Evolutionary conservation across 2,888 invertebrate species (phyloP), one percentile per base, ranked within the genome.

Genomic region (Parnassius orleans): DNA sequence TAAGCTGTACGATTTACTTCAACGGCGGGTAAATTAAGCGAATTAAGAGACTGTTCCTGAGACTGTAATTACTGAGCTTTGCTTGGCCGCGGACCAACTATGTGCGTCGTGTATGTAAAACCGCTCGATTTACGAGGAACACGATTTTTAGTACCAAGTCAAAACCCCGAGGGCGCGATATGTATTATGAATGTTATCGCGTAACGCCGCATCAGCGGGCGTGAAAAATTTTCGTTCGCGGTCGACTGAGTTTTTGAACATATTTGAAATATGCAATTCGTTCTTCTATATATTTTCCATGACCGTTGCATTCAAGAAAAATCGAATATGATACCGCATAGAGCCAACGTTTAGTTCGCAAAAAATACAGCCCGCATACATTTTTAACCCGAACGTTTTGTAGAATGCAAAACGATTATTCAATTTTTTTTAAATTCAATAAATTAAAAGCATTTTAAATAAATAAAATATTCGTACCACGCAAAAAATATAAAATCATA

Each of bases 1-100:
- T 90, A 87, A 87, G 86, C 80, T 79, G 81, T 74, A 76, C 83
- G 86, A 87, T 87, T 87, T 86, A 86, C 83, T 83, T 79, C 77
- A 79, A 80, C 80, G 77, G 81, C 74, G 82, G 82, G 84, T 82
- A 86, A 88, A 90, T 91, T 90, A 89, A 86, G 87, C 87, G 88
- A 90, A 90, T 91, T 88, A 89, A 88, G 89, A 88, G 80, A 76
- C 76, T 74, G 80, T 80, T 84, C 83, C 83, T 86, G 87, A 83
- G 86, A 83, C 82, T 82, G 88, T 87, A 88, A 90, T 90, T 89
- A 88, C 82, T 77, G 81, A 77, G 79, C 79, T 81, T 81, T 83
- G 84, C 79, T 89, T 90, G 90, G 90, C 86, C 80, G 74, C 67
- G 77, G 78, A 88, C 87, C 89, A 89, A 76, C 68, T 71, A 65